Evolutionary conservation across 2,888 invertebrate genomes (phyloP), one percentile per base, ranked within the genome.

Genomic region (Prionchulus punctatus): DNA sequence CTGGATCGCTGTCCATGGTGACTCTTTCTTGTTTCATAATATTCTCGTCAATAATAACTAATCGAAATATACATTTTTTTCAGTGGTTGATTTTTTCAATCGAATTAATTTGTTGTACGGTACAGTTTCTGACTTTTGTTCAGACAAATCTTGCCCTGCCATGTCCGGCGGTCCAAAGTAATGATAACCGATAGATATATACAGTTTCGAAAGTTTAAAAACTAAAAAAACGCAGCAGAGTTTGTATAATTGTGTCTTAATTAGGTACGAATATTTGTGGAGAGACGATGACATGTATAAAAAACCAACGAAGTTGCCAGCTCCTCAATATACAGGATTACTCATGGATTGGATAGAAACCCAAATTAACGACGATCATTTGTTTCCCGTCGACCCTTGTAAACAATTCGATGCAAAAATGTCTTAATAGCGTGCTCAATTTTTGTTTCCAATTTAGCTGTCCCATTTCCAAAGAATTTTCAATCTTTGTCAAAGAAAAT

Each of bases 1-100:
- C 71, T 90, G 90, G 90, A 79, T 88, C 43, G 89, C 89, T 23
- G 89, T 90, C 2, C 89, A 90, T 75, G 88, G 86, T 86, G 76
- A 62, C 67, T n/a, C n/a, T n/a, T n/a, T n/a, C n/a, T n/a, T n/a
- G n/a, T n/a, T n/a, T n/a, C 36, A 36, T 36, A 36, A 36, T 45
- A 23, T 7, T 23, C 47, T 7, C 23, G 23, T 12, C 30, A 49
- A 15, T 21, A 12, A 26, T 49, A 7, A 15, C 15, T 49, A 49
- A 28, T 21, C 28, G 26, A 12, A 12, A 30, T 30, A 7, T 28
- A 15, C n/a, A 53, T 52, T 55, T 57, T 15, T 76, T 78, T 55
- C 73, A 87, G 87, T 89, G 64, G 89, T 90, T 31, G 89, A 90
- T 70, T 90, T 90, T 71, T 90, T 90, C 74, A 90, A 90, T 72